Evolutionary conservation across 1,140 invertebrate species (phyloP), one percentile per base, ranked within the genome.

Genomic region (Delia radicum): DNA sequence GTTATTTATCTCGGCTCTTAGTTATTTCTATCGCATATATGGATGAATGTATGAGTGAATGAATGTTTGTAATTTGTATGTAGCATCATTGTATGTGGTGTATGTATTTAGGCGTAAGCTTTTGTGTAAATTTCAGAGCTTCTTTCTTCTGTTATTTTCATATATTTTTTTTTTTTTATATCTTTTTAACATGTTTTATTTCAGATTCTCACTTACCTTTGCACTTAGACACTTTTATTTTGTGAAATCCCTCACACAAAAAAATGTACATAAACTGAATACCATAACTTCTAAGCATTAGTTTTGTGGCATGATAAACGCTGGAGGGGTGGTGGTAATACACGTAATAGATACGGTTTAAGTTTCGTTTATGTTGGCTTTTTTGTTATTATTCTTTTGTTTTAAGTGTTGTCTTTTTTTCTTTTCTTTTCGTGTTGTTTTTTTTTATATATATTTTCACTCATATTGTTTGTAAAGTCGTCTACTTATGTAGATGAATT

Each of bases 31-130:
- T 18, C 10, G n/a, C 10, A 15, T 42, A 55, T 21, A 55, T 21
- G 48, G 24, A 55, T 5, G 48, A 55, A 55, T 24, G 48, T 21
- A 55, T 21, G 4, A 55, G 10, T 21, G 48, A 37, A 37, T 37
- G 33, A 21, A 55, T 55, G 48, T 21, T 7, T 55, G n/a, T 21
- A n/a, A 18, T 55, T 2, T 18, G 5, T 24, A 55, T 55, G 15
- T 33, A 42, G 37, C 8, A 55, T 55, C 8, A 0, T 7, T 37
- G 33, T 37, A 13, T 37, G 33, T 37, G 33, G 8, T 21, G 48
- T 21, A 55, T 55, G 48, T 55, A 55, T 55, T 55, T 55, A 55
- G 48, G 48, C 48, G 48, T 55, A 55, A 55, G 48, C 48, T 55
- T 55, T 55, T 55, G 48, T 55, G 48, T 55, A 55, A 24, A 55